Evolutionary conservation across 2,797 vertebrate genomes (phyloP).

Genomic region (Cygnus olor): DNA sequence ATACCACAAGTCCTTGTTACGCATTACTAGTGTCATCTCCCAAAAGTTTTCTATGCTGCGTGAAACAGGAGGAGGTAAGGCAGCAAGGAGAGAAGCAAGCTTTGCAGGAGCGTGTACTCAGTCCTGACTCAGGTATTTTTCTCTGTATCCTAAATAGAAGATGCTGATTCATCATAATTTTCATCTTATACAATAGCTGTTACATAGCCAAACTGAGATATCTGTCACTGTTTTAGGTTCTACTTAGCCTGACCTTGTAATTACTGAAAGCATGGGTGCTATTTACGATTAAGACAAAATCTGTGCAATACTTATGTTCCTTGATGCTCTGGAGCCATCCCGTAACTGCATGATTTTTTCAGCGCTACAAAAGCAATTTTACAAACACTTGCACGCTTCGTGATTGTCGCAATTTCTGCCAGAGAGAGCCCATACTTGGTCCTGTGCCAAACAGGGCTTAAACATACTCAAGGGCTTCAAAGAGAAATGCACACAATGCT

Average conservation of each 20-base stretch:
- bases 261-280: background rate
- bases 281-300: background rate
- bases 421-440: conserved; percentile 48
- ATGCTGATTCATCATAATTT: background rate
- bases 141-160: background rate
- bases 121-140: background rate
- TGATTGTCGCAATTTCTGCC: conserved; percentile 12
- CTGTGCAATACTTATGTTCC: background rate
- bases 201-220: background rate
- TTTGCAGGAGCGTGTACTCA: background rate
- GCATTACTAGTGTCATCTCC: background rate
- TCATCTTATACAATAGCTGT: background rate
- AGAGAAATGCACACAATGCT: conserved; percentile 64
- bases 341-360: background rate
- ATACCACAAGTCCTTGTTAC: background rate
- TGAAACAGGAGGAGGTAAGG: background rate
- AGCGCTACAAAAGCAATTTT: conserved; percentile 31
- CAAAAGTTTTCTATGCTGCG: background rate
- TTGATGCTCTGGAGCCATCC: background rate
- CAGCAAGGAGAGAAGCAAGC: accelerated
- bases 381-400: background rate
- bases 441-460: conserved; percentile 57
- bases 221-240: background rate
- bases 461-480: conserved; percentile 59
- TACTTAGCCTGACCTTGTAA: conserved; percentile 9